Evolutionary conservation across 2,797 vertebrate species (phyloP).

Genomic region (Catamblyrhynchus diadema): DNA sequence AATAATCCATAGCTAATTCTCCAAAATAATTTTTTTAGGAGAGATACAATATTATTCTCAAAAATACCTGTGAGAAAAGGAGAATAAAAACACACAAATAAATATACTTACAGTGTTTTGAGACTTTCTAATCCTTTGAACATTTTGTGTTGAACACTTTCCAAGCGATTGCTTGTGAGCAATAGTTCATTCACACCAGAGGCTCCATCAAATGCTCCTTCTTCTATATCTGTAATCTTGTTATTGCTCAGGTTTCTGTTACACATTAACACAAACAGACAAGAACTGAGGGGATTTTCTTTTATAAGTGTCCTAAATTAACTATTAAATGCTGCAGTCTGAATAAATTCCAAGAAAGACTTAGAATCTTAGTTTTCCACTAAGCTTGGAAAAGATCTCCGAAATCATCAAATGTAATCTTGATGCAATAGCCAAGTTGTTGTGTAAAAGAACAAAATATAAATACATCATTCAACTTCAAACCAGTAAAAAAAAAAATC

Average conservation of each 20-base stretch:
- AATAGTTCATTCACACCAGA: conserved; percentile 92
- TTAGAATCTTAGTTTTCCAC: neutral
- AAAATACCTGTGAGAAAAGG: neutral
- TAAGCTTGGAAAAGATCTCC: neutral
- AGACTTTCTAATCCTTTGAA: conserved; percentile 92
- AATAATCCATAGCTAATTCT: neutral
- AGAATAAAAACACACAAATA: neutral
- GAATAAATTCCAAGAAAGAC: neutral
- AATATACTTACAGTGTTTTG: conserved; percentile 89
- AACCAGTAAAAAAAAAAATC: neutral
- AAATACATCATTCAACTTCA: neutral
- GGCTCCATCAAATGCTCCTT: conserved; percentile 94
- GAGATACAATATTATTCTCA: neutral
- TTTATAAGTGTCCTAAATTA: neutral
- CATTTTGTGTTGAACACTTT: conserved; percentile 91
- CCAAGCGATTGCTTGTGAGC: conserved; percentile 92
- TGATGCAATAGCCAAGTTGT: neutral
- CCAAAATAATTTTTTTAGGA: neutral
- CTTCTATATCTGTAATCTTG: conserved; percentile 97
- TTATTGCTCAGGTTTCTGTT: conserved; percentile 97
- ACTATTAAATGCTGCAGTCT: neutral
- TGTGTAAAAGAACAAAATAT: neutral
- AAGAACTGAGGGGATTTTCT: neutral
- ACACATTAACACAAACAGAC: neutral
- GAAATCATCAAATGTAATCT: neutral